Base-by-base conservation (phyloP, 2,797 vertebrate genomes). In the Pseudomugil gertrudae region DNA sequence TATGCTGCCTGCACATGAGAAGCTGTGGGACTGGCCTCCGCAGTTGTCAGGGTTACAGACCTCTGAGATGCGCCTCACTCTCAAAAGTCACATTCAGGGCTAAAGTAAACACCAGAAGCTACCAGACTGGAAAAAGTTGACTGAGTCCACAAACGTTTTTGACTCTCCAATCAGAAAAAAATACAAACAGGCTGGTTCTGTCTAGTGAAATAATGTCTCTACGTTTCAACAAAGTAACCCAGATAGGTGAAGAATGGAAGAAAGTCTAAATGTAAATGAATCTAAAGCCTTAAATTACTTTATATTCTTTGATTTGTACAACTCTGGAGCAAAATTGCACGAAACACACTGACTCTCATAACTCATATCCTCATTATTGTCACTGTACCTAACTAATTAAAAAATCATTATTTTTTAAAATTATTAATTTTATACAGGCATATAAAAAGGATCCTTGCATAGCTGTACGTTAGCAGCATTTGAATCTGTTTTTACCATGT, bases 101-200 rank as follows among this genome's bases (percentile, higher is more conserved):
- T 75, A 89, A 90, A 94, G 90, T 76, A 91, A 94, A 94, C 92
- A 94, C 55, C 80, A 84, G 86, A 87, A 90, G 81, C 88, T 86
- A 92, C 92, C 87, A 93, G 94, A 94, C 93, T 93, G 93, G 92
- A 94, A 94, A 83, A 89, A 90, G 85, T 89, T 69, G 79, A 85
- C 92, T 92, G 88, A 89, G 85, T 90, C 92, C 83, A 94, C 94
- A 93, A 86, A 83, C 76, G 30, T 84, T 90, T 38, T 90, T 87
- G 79, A 90, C 71, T 74, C 80, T 83, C 69, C 63, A 79, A 69
- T 71, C 56, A 63, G 78, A 88, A 83, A 90, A 74, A 90, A 92
- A 90, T 74, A 70, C 73, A 82, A 84, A 72, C 56, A 74, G 81
- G 77, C 72, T 67, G 74, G 69, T 63, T 65, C 78, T 58, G 68